These are phyloP conservation scores for Tauraco erythrolophus DNA, from an alignment of 2,113 vertebrate genomes.

Conservation along the genomic window DNA sequence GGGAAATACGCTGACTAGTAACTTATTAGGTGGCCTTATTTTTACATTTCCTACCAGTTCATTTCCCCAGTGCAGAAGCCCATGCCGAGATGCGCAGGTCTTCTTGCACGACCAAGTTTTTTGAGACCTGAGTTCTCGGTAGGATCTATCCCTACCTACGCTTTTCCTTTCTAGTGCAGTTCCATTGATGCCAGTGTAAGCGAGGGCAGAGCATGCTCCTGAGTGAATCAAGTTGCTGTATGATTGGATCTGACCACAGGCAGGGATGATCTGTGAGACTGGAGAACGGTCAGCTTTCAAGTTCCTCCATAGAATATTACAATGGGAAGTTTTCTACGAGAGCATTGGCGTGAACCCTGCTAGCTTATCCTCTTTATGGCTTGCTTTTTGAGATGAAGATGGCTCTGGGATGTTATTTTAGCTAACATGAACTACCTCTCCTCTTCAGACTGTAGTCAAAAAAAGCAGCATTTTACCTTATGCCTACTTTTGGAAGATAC, in stretches of 20 bases:
- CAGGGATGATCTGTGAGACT: not conserved
- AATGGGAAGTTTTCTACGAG: not conserved
- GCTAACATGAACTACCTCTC: not conserved
- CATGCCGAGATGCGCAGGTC: too few relatives aligned
- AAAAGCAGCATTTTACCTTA: not conserved
- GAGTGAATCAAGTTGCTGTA: not conserved
- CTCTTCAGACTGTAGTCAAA: not conserved
- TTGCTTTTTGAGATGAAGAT: not conserved
- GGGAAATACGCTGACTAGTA: accelerated
- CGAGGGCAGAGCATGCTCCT: not conserved
- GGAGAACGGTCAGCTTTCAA: not conserved
- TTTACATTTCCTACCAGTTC: not conserved
- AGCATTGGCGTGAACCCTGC: not conserved
- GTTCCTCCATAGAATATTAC: not conserved
- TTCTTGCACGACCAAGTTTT: not conserved
- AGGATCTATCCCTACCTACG: not conserved
- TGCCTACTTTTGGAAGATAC: not conserved
- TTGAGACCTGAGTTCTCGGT: not conserved
- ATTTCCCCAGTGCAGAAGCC: not conserved
- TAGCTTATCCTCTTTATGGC: not conserved
- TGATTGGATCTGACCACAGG: not conserved
- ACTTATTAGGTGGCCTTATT: not conserved
- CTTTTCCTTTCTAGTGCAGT: not conserved
- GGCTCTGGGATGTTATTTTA: not conserved
- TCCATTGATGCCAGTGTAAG: not conserved